phyloP scores from a whole-genome alignment of 2,113 vertebrate genomes.

The Ameiurus melas region DNA sequence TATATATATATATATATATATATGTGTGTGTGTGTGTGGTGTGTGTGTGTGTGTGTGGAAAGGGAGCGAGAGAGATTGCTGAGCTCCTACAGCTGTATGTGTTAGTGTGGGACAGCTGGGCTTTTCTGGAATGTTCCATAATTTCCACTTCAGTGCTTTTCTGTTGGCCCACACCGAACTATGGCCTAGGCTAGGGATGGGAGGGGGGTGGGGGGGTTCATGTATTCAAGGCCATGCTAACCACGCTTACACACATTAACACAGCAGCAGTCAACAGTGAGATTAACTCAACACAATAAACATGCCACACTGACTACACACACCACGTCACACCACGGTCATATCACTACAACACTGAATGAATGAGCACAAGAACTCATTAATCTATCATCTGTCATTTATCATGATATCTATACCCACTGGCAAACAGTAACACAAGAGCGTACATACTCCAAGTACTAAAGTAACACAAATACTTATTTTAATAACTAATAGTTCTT shows the following conservation, averaged over 20 bases:
- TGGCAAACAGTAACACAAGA: background rate
- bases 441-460: background rate
- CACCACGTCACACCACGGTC: background rate
- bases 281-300: conserved; percentile 27
- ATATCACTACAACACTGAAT: background rate
- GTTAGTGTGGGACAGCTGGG: conserved; percentile 53
- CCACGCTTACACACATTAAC: conserved; percentile 2
- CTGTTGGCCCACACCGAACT: conserved; percentile 76
- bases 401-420: background rate
- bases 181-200: conserved; percentile 63
- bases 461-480: background rate
- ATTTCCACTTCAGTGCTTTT: conserved; percentile 77
- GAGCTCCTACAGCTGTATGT: conserved; percentile 58
- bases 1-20: too few species aligned
- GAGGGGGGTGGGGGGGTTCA: too few species aligned
- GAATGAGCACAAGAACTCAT: background rate
- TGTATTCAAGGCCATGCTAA: conserved; percentile 45
- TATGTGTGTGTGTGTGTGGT: background rate
- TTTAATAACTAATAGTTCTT: background rate
- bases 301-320: conserved; percentile 4
- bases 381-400: background rate
- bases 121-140: conserved; percentile 71
- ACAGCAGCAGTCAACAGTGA: conserved; percentile 21
- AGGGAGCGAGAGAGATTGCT: background rate
- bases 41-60: background rate